Evolutionary conservation across 2,888 invertebrate genomes (phyloP), one percentile per base, ranked within the genome.

Genomic region (Euclidia mi): DNA sequence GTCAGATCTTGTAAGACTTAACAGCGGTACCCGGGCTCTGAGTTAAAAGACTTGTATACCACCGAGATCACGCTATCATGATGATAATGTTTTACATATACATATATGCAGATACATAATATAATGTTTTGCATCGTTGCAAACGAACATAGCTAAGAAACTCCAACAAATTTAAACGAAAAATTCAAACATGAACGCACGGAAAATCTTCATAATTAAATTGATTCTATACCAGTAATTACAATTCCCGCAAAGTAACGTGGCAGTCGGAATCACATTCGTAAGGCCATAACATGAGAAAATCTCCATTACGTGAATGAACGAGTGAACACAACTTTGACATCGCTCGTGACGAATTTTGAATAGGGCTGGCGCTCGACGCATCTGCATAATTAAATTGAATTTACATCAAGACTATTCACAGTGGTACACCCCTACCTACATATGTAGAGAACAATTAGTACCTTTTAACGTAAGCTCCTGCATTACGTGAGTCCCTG

Each of bases 331-430:
- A 29, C 50, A 20, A 51, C 25, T 67, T 58, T 59, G 57, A 62
- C 64, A 67, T 29, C 50, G 25, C 55, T 35, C 41, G 28, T 46
- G 35, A 45, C 42, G 48, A 43, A 46, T 56, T 56, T 52, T 44
- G 48, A 65, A 67, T 43, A 65, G 47, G 37, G 56, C 11, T 65
- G 55, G 40, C 31, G 46, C 44, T 41, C 50, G 42, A 43, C 47
- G 62, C 52, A 81, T 84, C 72, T 82, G 65, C 82, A 82, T 84
- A 83, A 84, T 83, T 77, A 74, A 84, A 83, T 80, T 76, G 78
- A 76, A 81, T 79, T 81, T 66, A 76, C 78, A 78, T 77, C 65
- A 62, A 69, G 68, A 60, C 76, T 59, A 65, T 71, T 66, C 65
- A 66, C 50, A 40, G 45, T 37, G 53, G 55, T 61, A 55, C 60